Evolutionary conservation across 2,888 invertebrate genomes (phyloP), one percentile per base, ranked within the genome.

Genomic region (Drosophila mayaguana): DNA sequence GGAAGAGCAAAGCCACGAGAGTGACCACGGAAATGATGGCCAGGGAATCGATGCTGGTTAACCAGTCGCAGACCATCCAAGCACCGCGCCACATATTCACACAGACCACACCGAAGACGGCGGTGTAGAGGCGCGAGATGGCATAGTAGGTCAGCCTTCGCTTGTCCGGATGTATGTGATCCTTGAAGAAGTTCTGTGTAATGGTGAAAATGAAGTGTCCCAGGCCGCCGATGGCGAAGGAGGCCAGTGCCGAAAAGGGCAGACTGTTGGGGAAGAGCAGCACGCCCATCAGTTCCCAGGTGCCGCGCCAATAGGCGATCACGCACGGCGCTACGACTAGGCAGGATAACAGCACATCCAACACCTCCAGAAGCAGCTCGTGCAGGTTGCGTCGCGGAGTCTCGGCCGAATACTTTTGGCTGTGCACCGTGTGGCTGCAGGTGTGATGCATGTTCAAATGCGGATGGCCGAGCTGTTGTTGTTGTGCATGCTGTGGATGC

Each of bases 61-160:
- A 95, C 91, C 95, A 93, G 90, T 97, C 97, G 85, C 97, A 94
- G 18, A 93, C 74, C 51, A 92, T 94, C 97, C 97, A 98, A 50
- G 96, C 95, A 2, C 97, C 97, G 11, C 97, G 94, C 97, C 97
- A 98, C 70, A 96, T 96, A 89, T 96, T 97, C 48, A 97, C 97
- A 92, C 97, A 97, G 73, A 96, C 95, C 83, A 96, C 94, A 11
- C 96, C 97, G 89, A 96, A 97, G 77, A 95, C 91, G 72, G 94
- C 94, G 20, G 97, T 97, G 92, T 97, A 97, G 34, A 95, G 78
- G 63, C 97, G 93, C 75, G 97, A 97, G 63, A 94, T 92, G 63
- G 95, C 91, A 89, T 96, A 96, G 92, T 95, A 97, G 56, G 94
- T 94, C 62, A 96, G 92, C 69, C 96, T 93, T 72, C 95, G 95